Conservation (phyloP, 2,797 vertebrate genomes). For the Sebastes hopkinsi region DNA sequence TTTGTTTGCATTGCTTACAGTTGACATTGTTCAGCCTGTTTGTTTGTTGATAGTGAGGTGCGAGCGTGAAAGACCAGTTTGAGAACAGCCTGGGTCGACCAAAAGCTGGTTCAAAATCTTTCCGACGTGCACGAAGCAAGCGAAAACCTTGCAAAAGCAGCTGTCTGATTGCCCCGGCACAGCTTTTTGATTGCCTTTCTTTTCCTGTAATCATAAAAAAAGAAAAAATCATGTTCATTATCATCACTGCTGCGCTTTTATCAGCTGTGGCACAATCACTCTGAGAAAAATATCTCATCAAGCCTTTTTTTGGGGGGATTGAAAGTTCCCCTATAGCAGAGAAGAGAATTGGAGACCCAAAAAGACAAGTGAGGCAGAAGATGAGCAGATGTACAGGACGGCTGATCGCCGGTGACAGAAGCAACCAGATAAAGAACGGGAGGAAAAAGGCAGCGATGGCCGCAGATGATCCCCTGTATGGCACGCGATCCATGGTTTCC, state of each 20-base stretch:
- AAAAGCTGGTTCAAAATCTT: neutral
- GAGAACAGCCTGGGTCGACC: neutral
- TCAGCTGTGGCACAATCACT: conserved; percentile 34
- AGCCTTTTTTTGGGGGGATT: conserved; percentile 10
- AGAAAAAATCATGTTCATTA: conserved; percentile 16
- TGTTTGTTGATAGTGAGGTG: conserved; percentile 45
- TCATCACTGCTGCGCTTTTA: conserved; percentile 23
- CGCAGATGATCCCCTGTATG: conserved; percentile 47
- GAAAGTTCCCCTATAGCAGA: conserved; percentile 1
- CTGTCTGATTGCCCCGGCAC: conserved; percentile 36
- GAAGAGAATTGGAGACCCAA: neutral
- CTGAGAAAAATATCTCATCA: conserved; percentile 11
- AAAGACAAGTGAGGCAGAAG: neutral
- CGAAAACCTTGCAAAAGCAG: conserved; percentile 21
- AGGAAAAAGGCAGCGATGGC: conserved; percentile 34
- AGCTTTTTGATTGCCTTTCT: conserved; percentile 25
- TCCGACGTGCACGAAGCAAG: neutral
- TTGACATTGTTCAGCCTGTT: conserved; percentile 38
- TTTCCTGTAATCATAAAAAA: conserved; percentile 40
- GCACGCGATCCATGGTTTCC: conserved; percentile 45
- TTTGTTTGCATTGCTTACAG: conserved; percentile 30
- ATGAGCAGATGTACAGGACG: conserved; percentile 24
- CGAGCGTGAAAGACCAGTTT: neutral
- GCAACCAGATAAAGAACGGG: conserved; percentile 42
- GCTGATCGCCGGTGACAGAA: conserved; percentile 56